Evolutionary conservation across 1,140 invertebrate genomes (phyloP).

Genomic region (Sycobia sp.): DNA sequence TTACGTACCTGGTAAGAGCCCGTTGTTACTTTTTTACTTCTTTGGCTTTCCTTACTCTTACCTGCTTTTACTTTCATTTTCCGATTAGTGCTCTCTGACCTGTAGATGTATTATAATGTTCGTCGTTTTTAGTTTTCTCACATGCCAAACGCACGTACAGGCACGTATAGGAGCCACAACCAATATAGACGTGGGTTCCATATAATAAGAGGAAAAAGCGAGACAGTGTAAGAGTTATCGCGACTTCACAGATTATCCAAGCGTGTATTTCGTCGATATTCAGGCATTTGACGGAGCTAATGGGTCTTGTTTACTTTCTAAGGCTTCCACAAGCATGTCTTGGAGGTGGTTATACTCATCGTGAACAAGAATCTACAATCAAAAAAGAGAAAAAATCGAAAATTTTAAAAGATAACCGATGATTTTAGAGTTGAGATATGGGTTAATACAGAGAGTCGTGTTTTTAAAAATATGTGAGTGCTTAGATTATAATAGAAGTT

Average conservation of each 20-base stretch:
- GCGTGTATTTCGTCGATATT: slow-evolving; percentile 29
- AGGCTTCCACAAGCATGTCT: slow-evolving; percentile 20
- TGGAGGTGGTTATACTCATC: not conserved
- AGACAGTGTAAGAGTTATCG: too few species aligned
- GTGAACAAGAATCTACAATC: not conserved
- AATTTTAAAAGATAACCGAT: too few species aligned
- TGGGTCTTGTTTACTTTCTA: slow-evolving; percentile 30
- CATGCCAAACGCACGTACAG: not conserved
- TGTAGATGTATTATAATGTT: too few species aligned
- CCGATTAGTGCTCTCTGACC: not conserved
- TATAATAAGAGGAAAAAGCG: slow-evolving; percentile 16
- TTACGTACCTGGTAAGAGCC: slow-evolving; percentile 15
- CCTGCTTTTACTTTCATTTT: not conserved
- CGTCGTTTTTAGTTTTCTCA: slow-evolving; percentile 7
- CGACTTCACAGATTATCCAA: slow-evolving; percentile 8
- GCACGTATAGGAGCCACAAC: not conserved
- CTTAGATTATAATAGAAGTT: too few species aligned
- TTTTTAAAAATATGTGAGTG: too few species aligned
- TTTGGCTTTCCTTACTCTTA: too few species aligned
- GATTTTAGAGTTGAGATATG: too few species aligned
- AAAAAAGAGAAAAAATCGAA: too few species aligned
- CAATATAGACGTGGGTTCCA: slow-evolving; percentile 24
- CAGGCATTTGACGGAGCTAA: slow-evolving; percentile 8
- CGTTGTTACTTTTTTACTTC: not conserved
- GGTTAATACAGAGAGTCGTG: too few species aligned